phyloP scores from a whole-genome alignment of 2,797 vertebrate species.

The Eutrigla gurnardus region DNA sequence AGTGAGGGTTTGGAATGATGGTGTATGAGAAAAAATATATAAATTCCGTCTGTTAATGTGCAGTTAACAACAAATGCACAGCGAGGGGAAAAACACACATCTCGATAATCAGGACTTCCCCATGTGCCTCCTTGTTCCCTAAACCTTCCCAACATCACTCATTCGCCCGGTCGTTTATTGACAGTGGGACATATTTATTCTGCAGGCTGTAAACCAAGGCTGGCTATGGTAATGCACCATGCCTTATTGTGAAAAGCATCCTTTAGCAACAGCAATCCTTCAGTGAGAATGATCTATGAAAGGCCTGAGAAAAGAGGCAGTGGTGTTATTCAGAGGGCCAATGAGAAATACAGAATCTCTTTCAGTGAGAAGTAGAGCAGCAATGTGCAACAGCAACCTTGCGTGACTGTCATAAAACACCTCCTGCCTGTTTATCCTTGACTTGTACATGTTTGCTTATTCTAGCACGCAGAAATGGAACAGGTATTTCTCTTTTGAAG shows the following conservation, averaged over 20 bases:
- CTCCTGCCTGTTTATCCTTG: not conserved
- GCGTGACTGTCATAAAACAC: constrained; percentile 8
- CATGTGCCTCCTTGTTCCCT: not conserved
- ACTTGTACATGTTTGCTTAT: constrained; percentile 4
- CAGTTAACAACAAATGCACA: constrained; percentile 55
- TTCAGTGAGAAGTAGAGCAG: constrained; percentile 8
- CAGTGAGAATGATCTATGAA: constrained; percentile 44
- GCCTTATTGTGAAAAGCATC: constrained; percentile 47
- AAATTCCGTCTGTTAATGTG: constrained; percentile 51
- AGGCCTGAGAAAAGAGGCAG: constrained; percentile 16
- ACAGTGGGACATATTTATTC: constrained; percentile 54
- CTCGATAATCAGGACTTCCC: constrained; percentile 37
- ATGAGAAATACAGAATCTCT: constrained; percentile 20
- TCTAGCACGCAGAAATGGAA: not conserved
- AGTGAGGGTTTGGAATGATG: constrained; percentile 38
- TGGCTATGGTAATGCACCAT: constrained; percentile 47
- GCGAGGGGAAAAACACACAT: constrained; percentile 12
- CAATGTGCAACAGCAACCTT: not conserved
- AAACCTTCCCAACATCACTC: constrained; percentile 44
- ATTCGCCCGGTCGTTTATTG: constrained; percentile 48
- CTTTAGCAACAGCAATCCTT: constrained; percentile 48
- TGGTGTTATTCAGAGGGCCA: not conserved
- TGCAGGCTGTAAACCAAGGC: constrained; percentile 35
- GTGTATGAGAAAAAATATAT: constrained; percentile 27
- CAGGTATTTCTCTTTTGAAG: not conserved